phyloP scores from a whole-genome alignment of 2,113 vertebrate species.

The Erythrocercus mccallii region DNA sequence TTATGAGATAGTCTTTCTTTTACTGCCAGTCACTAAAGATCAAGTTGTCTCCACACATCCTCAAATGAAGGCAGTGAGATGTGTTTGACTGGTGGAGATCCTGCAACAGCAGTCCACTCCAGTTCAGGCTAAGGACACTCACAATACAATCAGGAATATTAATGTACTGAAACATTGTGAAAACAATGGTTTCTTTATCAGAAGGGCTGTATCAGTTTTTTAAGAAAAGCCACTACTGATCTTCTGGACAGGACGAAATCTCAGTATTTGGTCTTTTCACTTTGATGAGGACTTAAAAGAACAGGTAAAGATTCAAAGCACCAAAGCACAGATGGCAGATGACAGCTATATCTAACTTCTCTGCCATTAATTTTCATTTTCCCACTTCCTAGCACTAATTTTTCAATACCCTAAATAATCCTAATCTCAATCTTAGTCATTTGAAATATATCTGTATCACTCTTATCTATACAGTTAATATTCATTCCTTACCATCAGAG shows the following conservation, averaged over 20 bases:
- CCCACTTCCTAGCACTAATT: not conserved
- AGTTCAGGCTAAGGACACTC: not conserved
- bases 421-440: not conserved
- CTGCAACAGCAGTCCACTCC: not conserved
- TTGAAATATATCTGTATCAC: not conserved
- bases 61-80: not conserved
- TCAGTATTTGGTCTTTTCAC: not conserved
- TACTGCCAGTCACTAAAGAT: not conserved
- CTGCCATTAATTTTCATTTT: not conserved
- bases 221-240: not conserved
- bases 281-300: not conserved
- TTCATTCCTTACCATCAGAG: not conserved
- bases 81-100: not conserved
- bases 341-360: not conserved
- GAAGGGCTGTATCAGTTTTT: not conserved
- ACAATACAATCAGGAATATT: not conserved
- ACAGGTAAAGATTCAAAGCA: not conserved
- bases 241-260: not conserved
- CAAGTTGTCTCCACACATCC: not conserved
- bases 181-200: not conserved
- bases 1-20: not conserved
- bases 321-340: not conserved
- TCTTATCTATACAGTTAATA: not conserved
- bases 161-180: not conserved
- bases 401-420: not conserved